Percentiles rank a stretch among this genome's conserved stretches.
These are phyloP conservation scores for Eilema depressum DNA, from an alignment of 2,888 invertebrate species.

Conservation along the genomic window DNA sequence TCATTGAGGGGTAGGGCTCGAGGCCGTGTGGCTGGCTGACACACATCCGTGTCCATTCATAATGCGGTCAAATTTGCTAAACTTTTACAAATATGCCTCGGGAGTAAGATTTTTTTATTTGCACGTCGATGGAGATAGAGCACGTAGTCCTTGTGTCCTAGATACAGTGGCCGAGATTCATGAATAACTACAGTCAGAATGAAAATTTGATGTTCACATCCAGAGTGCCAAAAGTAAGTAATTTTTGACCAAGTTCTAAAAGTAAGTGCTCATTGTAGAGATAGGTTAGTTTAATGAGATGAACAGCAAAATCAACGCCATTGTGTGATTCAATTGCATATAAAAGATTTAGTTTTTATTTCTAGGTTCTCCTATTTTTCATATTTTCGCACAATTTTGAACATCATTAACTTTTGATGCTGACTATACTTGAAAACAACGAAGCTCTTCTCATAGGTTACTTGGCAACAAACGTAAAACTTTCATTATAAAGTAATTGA, in stretches of 20 bases:
- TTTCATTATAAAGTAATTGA: constrained; percentile 40
- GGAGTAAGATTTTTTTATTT: constrained; percentile 43
- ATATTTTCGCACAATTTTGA: too few relatives aligned
- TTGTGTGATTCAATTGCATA: too few relatives aligned
- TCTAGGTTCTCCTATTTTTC: too few relatives aligned
- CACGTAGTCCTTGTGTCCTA: constrained; percentile 40
- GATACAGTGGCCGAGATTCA: constrained; percentile 13
- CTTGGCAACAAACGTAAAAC: constrained; percentile 8
- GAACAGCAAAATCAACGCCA: too few relatives aligned
- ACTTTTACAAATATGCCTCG: constrained; percentile 23
- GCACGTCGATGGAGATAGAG: constrained; percentile 43
- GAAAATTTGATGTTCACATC: too few relatives aligned
- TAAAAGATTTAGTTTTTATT: too few relatives aligned
- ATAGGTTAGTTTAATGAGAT: too few relatives aligned
- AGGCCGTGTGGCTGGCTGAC: constrained; percentile 77
- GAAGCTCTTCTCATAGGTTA: neutral
- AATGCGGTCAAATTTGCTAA: constrained; percentile 26
- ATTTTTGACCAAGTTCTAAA: too few relatives aligned
- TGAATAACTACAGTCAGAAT: neutral
- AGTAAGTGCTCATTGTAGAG: too few relatives aligned
- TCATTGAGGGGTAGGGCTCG: constrained; percentile 58
- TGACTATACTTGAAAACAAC: neutral
- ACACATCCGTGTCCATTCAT: constrained; percentile 62
- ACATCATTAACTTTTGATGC: too few relatives aligned
- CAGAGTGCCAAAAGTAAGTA: too few relatives aligned